Conservation (phyloP, 2,888 invertebrate species). For the Epinotia nisella region DNA sequence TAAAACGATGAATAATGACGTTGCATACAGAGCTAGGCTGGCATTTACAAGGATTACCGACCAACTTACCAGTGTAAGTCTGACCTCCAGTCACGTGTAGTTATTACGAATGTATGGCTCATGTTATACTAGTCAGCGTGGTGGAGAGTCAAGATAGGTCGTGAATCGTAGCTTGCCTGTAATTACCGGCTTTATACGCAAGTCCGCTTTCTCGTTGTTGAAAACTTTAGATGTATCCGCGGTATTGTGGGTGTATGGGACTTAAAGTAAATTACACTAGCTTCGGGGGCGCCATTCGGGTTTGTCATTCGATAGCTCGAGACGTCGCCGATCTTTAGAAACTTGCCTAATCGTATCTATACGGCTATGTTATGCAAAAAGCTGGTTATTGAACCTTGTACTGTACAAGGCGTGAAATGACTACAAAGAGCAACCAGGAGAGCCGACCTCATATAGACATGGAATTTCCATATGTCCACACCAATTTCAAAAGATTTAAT, state of each 20-base stretch:
- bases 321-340: not conserved
- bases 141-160: not conserved
- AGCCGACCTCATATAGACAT: too few species aligned
- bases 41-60: not conserved
- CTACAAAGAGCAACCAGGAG: too few species aligned
- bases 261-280: slow-evolving; percentile 71
- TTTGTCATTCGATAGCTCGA: not conserved
- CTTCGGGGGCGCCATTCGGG: slow-evolving; percentile 42
- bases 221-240: slow-evolving; percentile 74
- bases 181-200: slow-evolving; percentile 81
- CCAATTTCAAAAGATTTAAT: too few species aligned
- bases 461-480: too few species aligned
- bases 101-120: not conserved
- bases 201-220: slow-evolving; percentile 80
- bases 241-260: slow-evolving; percentile 69
- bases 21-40: slow-evolving; percentile 78
- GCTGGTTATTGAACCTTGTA: not conserved
- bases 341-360: not conserved
- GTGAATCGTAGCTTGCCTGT: slow-evolving; percentile 56
- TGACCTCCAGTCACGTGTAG: not conserved
- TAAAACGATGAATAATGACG: slow-evolving; percentile 85
- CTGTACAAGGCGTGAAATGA: too few species aligned
- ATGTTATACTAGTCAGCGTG: not conserved
- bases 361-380: not conserved
- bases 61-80: not conserved